Conservation (phyloP, 1,140 invertebrate species). For the Anastatus disparis region DNA sequence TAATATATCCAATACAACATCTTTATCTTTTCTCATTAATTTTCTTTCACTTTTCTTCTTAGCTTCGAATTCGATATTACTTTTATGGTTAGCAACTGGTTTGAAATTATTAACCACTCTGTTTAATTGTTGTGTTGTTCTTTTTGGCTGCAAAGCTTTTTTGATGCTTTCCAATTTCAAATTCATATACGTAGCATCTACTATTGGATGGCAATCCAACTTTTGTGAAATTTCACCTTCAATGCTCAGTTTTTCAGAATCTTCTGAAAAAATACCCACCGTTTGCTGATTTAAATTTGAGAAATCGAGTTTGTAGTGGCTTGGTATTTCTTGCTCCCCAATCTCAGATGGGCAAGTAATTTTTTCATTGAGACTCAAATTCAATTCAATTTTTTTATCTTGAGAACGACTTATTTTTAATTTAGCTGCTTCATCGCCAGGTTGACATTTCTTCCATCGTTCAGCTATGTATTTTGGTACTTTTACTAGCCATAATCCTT, state of each 20-base stretch:
- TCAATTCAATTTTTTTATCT: no score
- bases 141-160: slow-evolving; percentile 79
- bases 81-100: slow-evolving; percentile 86
- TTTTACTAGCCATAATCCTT: slow-evolving; percentile 94
- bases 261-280: no score
- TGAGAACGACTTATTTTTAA: no score
- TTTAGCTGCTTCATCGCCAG: no score
- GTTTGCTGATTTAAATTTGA: no score
- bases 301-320: no score
- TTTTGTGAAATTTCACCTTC: slow-evolving; percentile 93
- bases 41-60: slow-evolving; percentile 89
- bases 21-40: slow-evolving; percentile 92
- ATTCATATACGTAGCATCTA: slow-evolving; percentile 86
- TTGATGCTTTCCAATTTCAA: slow-evolving; percentile 85
- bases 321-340: no score
- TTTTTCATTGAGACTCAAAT: no score
- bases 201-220: slow-evolving; percentile 88
- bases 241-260: slow-evolving; percentile 84
- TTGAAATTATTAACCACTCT: slow-evolving; percentile 85
- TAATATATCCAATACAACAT: slow-evolving; percentile 92
- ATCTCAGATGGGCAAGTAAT: no score
- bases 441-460: slow-evolving; percentile 88
- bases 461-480: slow-evolving; percentile 94
- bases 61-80: slow-evolving; percentile 88
- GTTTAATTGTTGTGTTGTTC: slow-evolving; percentile 82